Base-by-base conservation (phyloP, 2,797 vertebrate species). In the Mormyrus proboscirostris region DNA sequence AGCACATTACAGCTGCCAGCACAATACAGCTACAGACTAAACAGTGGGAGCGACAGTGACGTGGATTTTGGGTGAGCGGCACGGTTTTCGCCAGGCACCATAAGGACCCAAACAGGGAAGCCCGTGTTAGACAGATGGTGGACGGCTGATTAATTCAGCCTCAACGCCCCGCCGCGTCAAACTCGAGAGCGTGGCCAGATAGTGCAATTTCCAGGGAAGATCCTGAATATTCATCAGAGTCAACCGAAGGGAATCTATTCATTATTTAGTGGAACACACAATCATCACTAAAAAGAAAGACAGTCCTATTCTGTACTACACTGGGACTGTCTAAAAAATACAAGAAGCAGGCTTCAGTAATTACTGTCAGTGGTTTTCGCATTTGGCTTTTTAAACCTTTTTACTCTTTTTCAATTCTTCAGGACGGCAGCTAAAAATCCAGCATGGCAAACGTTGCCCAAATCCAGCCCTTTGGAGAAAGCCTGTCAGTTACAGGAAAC, bases 41-140 rank as follows among this genome's bases (percentile, higher is more conserved):
- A 85, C 47, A 50, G n/a, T 1, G 12, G 44, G 14, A 22, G 22
- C 4, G n/a, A 51, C n/a, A 9, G 82, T 85, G 83, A 85, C 47
- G 49, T 51, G 49, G 25, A 38, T 55, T 51, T 53, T 69, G 57
- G 44, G n/a, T 88, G 89, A 90, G 87, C 90, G 88, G 83, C 85
- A 90, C 91, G 88, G 90, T 91, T 92, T 91, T 90, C 89, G 73
- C 73, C 92, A 76, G 86, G 87, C 69, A 16, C 25, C 47, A 51
- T 59, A 50, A 76, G 69, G 88, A 89, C 55, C 62, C 79, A 89
- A 91, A 44, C 89, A 89, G 89, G 90, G 91, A 90, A 87, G 22
- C 91, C 88, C 82, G 87, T 90, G 92, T 90, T 91, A 93, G 93
- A 93, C 95, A 96, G 94, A 96, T 95, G 94, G 94, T 73, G 89